phyloP scores from a whole-genome alignment of 2,888 invertebrate genomes.

The Nemotelus pantherinus region DNA sequence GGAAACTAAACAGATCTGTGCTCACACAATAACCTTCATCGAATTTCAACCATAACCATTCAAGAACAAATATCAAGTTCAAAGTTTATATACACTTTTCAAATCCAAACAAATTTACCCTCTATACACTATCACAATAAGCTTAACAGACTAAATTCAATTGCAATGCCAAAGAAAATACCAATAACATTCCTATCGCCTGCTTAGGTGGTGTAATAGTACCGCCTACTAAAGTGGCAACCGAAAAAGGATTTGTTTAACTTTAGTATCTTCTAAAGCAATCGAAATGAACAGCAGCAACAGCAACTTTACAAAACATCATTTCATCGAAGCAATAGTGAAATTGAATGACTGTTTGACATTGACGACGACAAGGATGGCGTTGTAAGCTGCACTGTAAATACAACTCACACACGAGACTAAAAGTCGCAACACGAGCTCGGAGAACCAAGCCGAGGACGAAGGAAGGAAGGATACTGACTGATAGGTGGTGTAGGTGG shows the following conservation, averaged over 20 bases:
- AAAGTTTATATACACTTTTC: slow-evolving; percentile 16
- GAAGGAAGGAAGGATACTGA: not conserved
- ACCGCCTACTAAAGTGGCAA: not conserved
- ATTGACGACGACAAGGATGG: not conserved
- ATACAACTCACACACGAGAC: too few species aligned
- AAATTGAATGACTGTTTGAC: slow-evolving; percentile 23
- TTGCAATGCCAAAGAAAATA: slow-evolving; percentile 14
- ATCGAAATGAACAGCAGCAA: slow-evolving; percentile 1
- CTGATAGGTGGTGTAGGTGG: not conserved
- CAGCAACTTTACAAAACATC: slow-evolving; percentile 5
- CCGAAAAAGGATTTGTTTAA: slow-evolving; percentile 1
- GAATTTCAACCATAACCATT: not conserved
- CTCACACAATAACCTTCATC: not conserved
- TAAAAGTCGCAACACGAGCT: too few species aligned
- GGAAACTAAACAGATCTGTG: too few species aligned
- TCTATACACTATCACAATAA: slow-evolving; percentile 5
- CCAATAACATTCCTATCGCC: not conserved
- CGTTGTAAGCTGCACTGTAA: not conserved
- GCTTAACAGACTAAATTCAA: slow-evolving; percentile 20
- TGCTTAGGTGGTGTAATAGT: not conserved
- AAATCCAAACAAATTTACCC: slow-evolving; percentile 1
- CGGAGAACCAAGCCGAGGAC: not conserved
- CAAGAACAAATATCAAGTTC: slow-evolving; percentile 3
- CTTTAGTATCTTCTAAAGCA: not conserved
- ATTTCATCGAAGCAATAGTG: not conserved